A percentile compares a stretch with the other conserved stretches of the same genome.
phyloP scores from a whole-genome alignment of 2,888 invertebrate species.

The Oligia fasciuncula region DNA sequence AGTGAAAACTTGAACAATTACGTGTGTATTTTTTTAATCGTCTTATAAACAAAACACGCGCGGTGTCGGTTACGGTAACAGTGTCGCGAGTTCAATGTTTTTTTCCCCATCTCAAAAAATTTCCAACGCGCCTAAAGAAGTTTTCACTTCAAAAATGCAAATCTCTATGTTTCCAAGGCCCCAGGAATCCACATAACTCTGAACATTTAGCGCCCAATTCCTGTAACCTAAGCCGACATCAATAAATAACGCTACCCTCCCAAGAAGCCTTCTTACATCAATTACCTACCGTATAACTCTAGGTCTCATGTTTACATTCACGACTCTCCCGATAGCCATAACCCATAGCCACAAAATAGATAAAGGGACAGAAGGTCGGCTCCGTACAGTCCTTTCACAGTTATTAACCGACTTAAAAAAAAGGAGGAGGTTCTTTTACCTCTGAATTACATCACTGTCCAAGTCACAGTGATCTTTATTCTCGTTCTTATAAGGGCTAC shows the following conservation, averaged over 20 bases:
- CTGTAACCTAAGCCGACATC: constrained; percentile 3
- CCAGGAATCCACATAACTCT: neutral
- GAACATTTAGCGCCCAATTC: neutral
- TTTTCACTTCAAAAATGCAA: too few species aligned
- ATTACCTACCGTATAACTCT: constrained; percentile 44
- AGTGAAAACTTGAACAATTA: too few species aligned
- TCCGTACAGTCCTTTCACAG: neutral
- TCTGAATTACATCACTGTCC: neutral
- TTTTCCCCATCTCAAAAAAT: too few species aligned
- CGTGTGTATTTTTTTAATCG: too few species aligned
- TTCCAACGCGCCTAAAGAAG: too few species aligned
- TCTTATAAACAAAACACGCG: too few species aligned
- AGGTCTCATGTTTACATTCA: constrained; percentile 47
- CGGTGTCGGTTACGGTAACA: too few species aligned
- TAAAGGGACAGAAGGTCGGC: constrained; percentile 4
- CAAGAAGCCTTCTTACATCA: constrained; percentile 33
- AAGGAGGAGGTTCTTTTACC: too few species aligned
- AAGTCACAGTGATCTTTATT: neutral
- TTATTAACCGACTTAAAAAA: too few species aligned
- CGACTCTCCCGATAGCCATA: constrained; percentile 25
- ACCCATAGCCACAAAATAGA: neutral
- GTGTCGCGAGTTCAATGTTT: too few species aligned
- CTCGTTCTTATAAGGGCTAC: neutral
- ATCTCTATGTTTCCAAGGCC: neutral
- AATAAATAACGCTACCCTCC: constrained; percentile 39